These are phyloP conservation scores for Takifugu ocellatus DNA, from an alignment of 2,797 vertebrate genomes.

Conservation along the genomic window DNA sequence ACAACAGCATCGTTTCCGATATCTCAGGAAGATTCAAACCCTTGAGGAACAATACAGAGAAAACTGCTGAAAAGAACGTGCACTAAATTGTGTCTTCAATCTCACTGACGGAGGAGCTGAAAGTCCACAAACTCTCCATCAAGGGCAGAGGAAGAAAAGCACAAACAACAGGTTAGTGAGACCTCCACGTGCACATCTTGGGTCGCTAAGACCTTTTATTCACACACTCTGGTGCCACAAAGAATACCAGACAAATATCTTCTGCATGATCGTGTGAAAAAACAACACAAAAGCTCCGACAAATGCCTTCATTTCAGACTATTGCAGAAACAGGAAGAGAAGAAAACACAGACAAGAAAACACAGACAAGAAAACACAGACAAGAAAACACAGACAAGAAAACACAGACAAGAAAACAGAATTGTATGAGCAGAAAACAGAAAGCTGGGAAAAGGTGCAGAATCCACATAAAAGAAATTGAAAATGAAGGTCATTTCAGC, in stretches of 20 bases:
- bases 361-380: conserved; percentile 13
- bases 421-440: neutral
- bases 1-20: conserved; percentile 65
- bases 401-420: neutral
- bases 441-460: conserved; percentile 15
- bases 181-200: conserved; percentile 36
- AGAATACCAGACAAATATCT: conserved; percentile 20
- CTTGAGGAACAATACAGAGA: conserved; percentile 49
- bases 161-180: conserved; percentile 62
- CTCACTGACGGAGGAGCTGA: conserved; percentile 26
- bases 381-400: conserved; percentile 24
- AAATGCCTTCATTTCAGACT: conserved; percentile 43
- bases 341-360: conserved; percentile 18
- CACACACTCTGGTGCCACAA: conserved; percentile 4
- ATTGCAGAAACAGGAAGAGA: conserved; percentile 47
- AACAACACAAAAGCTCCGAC: conserved; percentile 18
- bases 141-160: conserved; percentile 42
- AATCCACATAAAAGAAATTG: conserved; percentile 44
- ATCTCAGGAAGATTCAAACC: conserved; percentile 57
- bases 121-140: conserved; percentile 31
- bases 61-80: conserved; percentile 35
- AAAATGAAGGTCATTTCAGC: conserved; percentile 7
- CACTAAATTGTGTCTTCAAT: conserved; percentile 30
- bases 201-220: conserved; percentile 38
- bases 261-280: conserved; percentile 7